phyloP scores from a whole-genome alignment of 2,888 invertebrate species.

The Leptinotarsa peninsularis region DNA sequence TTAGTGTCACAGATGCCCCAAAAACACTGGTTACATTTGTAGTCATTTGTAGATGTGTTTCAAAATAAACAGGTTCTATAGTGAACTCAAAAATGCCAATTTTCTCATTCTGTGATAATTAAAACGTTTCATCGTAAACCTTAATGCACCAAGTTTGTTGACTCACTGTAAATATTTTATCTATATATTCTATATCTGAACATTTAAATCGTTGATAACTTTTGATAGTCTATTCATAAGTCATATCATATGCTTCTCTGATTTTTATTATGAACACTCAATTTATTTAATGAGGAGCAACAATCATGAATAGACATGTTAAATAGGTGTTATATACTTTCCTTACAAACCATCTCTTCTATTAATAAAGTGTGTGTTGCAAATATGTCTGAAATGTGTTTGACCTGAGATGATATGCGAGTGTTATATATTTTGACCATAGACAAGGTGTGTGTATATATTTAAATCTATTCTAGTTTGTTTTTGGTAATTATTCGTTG shows the following conservation, averaged over 20 bases:
- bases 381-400: conserved; percentile 2
- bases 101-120: conserved; percentile 37
- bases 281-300: not conserved
- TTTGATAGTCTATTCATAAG: conserved; percentile 21
- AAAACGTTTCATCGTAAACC: conserved; percentile 20
- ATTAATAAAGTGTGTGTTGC: not conserved
- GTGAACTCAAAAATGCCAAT: conserved; percentile 10
- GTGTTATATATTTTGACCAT: not conserved
- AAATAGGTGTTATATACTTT: conserved; percentile 1
- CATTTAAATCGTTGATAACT: conserved; percentile 20
- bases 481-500: too few species aligned
- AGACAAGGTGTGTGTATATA: too few species aligned
- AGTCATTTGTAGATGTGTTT: not conserved
- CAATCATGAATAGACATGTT: conserved; percentile 40
- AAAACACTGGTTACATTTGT: not conserved
- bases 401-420: not conserved
- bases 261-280: not conserved
- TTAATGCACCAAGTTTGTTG: conserved; percentile 3
- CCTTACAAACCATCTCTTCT: not conserved
- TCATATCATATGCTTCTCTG: conserved; percentile 14
- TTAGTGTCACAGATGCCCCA: not conserved
- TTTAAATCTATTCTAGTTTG: too few species aligned
- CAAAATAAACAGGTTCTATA: conserved; percentile 2
- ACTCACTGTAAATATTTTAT: conserved; percentile 20
- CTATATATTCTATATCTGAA: conserved; percentile 26